These are phyloP conservation scores for Pipistrellus pipistrellus DNA, from an alignment of 2,797 vertebrate genomes.

Conservation along the genomic window DNA sequence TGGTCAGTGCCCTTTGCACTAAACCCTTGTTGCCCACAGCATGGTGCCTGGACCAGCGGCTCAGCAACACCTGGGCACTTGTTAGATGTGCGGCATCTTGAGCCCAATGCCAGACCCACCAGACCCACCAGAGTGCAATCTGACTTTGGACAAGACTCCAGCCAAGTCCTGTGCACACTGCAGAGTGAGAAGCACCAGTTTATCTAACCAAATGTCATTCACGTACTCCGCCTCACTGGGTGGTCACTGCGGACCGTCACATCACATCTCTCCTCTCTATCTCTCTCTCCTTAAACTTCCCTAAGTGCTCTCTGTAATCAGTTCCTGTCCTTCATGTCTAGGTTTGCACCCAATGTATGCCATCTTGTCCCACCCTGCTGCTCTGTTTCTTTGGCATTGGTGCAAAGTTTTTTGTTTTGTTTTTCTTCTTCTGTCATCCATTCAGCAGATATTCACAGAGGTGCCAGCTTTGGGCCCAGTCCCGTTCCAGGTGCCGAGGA, in stretches of 20 bases:
- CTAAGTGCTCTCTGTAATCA: background rate
- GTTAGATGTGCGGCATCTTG: background rate
- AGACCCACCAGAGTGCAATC: background rate
- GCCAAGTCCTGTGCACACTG: accelerated
- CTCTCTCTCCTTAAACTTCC: background rate
- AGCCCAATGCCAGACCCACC: background rate
- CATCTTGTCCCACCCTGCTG: background rate
- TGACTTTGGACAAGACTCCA: background rate
- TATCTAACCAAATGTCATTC: background rate
- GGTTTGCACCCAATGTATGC: background rate
- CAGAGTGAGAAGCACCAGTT: background rate
- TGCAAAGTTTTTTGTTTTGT: too few species aligned
- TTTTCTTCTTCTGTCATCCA: background rate
- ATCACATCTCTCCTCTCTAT: background rate
- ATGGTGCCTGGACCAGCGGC: background rate
- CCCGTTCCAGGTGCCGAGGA: background rate
- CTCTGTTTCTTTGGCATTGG: background rate
- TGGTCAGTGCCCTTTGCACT: background rate
- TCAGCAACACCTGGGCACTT: background rate
- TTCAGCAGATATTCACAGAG: background rate
- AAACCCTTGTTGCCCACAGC: background rate
- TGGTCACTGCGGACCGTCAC: background rate
- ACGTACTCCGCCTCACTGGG: accelerated
- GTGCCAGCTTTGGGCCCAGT: background rate
- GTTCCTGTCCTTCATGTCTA: background rate